Base-by-base conservation (phyloP, 2,113 vertebrate genomes). In the Zosterops lateralis region DNA sequence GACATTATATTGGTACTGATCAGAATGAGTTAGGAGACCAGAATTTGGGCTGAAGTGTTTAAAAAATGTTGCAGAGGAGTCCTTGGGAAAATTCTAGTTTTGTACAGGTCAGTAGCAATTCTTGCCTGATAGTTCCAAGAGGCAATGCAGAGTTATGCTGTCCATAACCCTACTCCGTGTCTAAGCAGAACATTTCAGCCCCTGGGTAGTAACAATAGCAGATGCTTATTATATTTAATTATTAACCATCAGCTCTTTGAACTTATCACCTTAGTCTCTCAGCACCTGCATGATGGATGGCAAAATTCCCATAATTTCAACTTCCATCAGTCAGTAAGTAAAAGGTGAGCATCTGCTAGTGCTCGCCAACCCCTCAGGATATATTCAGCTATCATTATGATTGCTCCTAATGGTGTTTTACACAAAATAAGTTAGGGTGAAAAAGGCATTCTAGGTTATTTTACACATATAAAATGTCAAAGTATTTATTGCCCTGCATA, bases 181-280 rank as follows among this genome's bases (percentile, higher is more conserved):
- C 51, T 94, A 90, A 91, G 72, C 47, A 92, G 40, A 8, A 25
- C 34, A 66, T 95, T 91, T 93, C 54, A 85, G 89, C 89, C 95
- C 51, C 67, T 85, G 51, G 93, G 62, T 82, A 91, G 58, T 56
- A 96, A 91, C 89, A 91, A 95, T 54, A 93, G 42, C 94, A 96
- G 95, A 95, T 93, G 92, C 64, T 96, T 95, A 92, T 95, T 95
- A 87, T 67, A 91, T 89, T 95, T 95, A 94, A 96, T 96, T 96
- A 96, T 93, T 95, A 95, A 92, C 84, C 89, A 93, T 93, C 84
- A 95, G 60, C 60, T 94, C 94, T 96, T 95, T 97, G 96, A 95
- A 96, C 93, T 97, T 92, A 91, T 67, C 93, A 95, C 94, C 95
- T 96, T 87, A 62, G 56, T 77, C 84, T 87, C 89, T 95, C 74